Conservation (phyloP, 2,113 vertebrate genomes). For the Aix galericulata region DNA sequence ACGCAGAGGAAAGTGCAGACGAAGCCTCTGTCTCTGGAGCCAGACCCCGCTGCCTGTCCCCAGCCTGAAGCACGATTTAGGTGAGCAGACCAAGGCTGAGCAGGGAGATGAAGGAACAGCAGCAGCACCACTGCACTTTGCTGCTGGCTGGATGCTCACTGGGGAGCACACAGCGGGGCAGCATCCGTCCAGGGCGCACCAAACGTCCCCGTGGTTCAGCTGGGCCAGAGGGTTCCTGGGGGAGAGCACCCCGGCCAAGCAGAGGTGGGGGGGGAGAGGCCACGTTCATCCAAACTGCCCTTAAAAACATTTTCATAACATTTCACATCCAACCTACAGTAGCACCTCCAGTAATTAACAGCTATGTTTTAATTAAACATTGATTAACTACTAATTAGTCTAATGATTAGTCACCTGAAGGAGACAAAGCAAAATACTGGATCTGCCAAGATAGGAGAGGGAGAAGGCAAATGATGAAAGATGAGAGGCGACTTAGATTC, state of each 20-base stretch:
- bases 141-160: neutral
- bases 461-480: slow-evolving; percentile 70
- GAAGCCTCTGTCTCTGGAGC: neutral
- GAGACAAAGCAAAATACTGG: slow-evolving; percentile 74
- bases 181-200: neutral
- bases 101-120: neutral
- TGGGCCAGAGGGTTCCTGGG: neutral
- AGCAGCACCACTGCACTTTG: neutral
- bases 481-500: slow-evolving; percentile 72
- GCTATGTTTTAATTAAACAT: slow-evolving; percentile 91
- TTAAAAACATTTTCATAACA: slow-evolving; percentile 23
- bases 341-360: slow-evolving; percentile 85
- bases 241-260: neutral
- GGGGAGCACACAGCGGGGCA: neutral
- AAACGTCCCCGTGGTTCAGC: neutral
- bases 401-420: slow-evolving; percentile 86
- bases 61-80: fast-evolving
- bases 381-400: slow-evolving; percentile 91
- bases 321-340: slow-evolving; percentile 63
- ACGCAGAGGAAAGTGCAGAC: fast-evolving
- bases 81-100: neutral
- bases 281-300: neutral
- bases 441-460: slow-evolving; percentile 46
- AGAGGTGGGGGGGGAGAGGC: fast-evolving
- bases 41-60: neutral